Conservation (phyloP, 2,113 vertebrate genomes). For the Anguilla rostrata region DNA sequence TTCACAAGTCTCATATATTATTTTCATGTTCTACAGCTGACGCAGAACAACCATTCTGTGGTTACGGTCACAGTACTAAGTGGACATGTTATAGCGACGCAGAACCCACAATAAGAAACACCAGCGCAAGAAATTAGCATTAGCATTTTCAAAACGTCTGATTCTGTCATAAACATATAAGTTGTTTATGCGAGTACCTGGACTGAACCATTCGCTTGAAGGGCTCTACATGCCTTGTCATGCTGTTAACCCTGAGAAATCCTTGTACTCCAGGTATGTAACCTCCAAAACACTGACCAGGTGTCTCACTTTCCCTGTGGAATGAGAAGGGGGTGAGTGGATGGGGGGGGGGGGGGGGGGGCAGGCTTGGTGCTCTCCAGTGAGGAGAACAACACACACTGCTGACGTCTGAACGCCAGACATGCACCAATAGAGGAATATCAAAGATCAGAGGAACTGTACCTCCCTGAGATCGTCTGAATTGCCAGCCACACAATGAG, state of each 20-base stretch:
- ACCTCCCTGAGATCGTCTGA: not conserved
- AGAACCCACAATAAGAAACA: not conserved
- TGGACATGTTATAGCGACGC: not conserved
- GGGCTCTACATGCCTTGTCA: conserved; percentile 9
- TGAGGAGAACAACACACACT: not conserved
- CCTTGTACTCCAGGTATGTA: not conserved
- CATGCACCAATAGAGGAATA: not conserved
- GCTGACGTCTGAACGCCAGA: not conserved
- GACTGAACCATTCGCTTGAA: not conserved
- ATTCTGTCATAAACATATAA: not conserved
- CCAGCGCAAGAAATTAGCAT: not conserved
- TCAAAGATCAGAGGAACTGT: not conserved
- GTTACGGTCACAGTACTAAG: not conserved
- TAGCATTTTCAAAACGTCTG: not conserved
- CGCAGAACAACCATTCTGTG: not conserved
- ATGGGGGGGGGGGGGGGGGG: no score
- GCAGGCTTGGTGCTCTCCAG: not conserved
- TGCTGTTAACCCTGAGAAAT: not conserved
- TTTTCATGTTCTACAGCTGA: not conserved
- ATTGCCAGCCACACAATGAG: not conserved
- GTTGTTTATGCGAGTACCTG: not conserved
- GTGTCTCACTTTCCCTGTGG: not conserved
- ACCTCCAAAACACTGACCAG: not conserved
- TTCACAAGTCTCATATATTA: not conserved
- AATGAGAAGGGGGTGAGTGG: not conserved